Evolutionary conservation across 2,113 vertebrate species (phyloP).

Genomic region (Esox niger): DNA sequence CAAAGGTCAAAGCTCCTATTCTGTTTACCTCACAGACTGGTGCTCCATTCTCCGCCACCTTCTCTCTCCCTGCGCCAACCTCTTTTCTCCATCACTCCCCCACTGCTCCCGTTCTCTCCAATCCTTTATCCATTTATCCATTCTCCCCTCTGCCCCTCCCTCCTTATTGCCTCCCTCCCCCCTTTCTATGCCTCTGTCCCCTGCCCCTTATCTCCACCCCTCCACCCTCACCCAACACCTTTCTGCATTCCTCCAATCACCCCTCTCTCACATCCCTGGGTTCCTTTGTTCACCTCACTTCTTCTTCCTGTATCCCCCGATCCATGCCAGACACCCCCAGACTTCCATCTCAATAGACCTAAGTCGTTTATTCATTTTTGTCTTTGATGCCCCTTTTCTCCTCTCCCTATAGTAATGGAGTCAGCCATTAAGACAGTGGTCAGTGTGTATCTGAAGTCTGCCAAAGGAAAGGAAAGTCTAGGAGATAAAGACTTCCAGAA

Average conservation of each 20-base stretch:
- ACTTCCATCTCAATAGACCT: conserved; percentile 34
- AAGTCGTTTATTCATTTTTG: conserved; percentile 6
- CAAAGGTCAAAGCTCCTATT: conserved; percentile 72
- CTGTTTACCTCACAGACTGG: conserved; percentile 61
- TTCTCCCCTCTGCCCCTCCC: too few relatives aligned
- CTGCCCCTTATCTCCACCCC: conserved; percentile 13
- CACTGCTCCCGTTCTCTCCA: conserved; percentile 13
- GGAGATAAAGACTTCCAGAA: conserved; percentile 56
- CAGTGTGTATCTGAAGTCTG: conserved; percentile 50
- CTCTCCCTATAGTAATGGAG: conserved; percentile 60
- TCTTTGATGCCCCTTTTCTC: conserved; percentile 6
- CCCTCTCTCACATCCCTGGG: too few relatives aligned
- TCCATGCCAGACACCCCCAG: too few relatives aligned
- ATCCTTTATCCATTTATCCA: background rate
- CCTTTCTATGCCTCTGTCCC: too few relatives aligned
- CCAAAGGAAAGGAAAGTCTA: conserved; percentile 60
- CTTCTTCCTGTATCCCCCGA: background rate
- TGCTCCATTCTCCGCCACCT: too few relatives aligned
- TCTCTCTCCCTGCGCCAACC: conserved; percentile 28
- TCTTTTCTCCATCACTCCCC: background rate
- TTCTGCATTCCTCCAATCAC: background rate
- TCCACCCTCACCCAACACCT: conserved; percentile 14
- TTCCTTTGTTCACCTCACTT: background rate
- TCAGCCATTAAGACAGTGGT: conserved; percentile 65
- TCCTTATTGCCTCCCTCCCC: conserved; percentile 20